phyloP scores from a whole-genome alignment of 1,140 invertebrate genomes.

The Neotoxoptera formosana region DNA sequence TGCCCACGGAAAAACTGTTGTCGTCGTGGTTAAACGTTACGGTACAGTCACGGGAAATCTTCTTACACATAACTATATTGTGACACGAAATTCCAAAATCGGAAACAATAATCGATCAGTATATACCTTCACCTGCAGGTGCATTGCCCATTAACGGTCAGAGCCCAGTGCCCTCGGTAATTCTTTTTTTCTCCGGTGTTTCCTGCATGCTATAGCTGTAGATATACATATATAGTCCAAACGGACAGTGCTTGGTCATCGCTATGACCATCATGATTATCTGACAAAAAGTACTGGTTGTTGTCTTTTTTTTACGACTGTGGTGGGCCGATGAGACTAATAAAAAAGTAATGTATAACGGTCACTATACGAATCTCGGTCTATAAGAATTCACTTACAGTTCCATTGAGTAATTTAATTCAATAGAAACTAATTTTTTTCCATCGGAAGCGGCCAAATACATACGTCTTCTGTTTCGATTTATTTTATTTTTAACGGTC shows the following conservation, averaged over 20 bases:
- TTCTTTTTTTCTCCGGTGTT: constrained; percentile 15
- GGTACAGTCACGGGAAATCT: constrained; percentile 12
- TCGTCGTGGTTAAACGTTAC: not conserved
- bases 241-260: constrained; percentile 44
- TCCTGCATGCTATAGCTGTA: not conserved
- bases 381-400: constrained; percentile 30
- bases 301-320: not conserved
- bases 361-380: not conserved
- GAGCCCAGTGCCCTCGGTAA: not conserved
- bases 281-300: constrained; percentile 8
- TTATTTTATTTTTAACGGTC: constrained; percentile 32
- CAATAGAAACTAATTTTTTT: constrained; percentile 46
- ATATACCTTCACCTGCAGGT: not conserved
- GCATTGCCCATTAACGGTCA: constrained; percentile 37
- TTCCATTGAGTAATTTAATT: constrained; percentile 39
- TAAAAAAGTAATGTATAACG: constrained; percentile 24
- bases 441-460: not conserved
- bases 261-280: not conserved
- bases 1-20: not conserved
- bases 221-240: not conserved
- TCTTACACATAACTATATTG: constrained; percentile 17
- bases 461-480: not conserved
- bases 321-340: not conserved
- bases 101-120: not conserved
- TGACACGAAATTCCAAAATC: constrained; percentile 7